Base-by-base conservation (phyloP, 1,140 invertebrate genomes). In the Meloidogyne floridensis region DNA sequence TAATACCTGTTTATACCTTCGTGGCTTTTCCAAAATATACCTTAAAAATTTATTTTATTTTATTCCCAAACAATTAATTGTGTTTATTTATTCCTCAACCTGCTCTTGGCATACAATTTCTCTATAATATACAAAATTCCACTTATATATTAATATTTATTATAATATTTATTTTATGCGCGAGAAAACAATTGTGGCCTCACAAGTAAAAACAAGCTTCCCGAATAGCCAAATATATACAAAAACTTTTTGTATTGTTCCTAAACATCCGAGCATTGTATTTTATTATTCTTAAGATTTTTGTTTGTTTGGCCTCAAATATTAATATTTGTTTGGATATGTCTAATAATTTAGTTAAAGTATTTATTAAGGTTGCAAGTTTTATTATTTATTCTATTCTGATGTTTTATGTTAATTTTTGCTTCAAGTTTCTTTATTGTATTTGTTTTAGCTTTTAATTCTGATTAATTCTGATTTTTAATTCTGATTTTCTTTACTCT, bases 221-320 rank as follows among this genome's bases (percentile, higher is more conserved):
- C 59, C 59, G 15, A 65, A 8, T n/a, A 18, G 2, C 32, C 32
- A 32, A 32, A 56, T 59, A 59, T 59, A 15, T 59, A 59, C 15
- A 65, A 65, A 47, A 65, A 65, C n/a, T 65, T 65, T 65, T 65
- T 65, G 11, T 59, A 15, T 65, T 65, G 59, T 65, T 65, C 13
- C 7, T 65, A 18, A 65, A 65, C 15, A 65, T 65, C 59, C 59
- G 59, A 18, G 59, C 59, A 13, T 13, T 15, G 10, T 59, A n/a
- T 65, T 65, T n/a, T 65, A n/a, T n/a, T 65, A 15, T 18, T 15
- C n/a, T 65, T n/a, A 65, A 18, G 59, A 65, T n/a, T 5, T 59
- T 65, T 65, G n/a, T 65, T 65, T 65, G 59, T 65, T 65, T 65
- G 59, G 59, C 59, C 59, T 65, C 59, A 65, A 65, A 65, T 65